Base-by-base conservation (phyloP, 2,797 vertebrate genomes). In the Syncerus caffer region DNA sequence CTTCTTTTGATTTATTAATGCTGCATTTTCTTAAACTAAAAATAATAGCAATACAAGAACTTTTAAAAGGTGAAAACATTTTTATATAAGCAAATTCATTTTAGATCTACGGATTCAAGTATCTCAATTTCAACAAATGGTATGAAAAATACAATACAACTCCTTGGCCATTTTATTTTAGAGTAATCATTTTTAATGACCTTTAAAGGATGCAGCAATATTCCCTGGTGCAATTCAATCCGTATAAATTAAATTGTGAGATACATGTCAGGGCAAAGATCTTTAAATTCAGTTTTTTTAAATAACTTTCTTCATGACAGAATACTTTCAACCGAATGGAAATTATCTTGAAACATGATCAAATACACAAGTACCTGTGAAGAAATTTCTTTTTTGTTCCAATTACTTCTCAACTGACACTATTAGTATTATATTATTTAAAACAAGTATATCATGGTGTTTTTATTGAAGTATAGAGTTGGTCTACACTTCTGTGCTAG, bases 1-100 rank as follows among this genome's bases (percentile, higher is more conserved):
- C 58, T 90, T 98, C 96, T 93, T 96, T 98, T 93, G 53, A 94
- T 74, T 97, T 86, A 12, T 79, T 97, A 89, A 58, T 79, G 94
- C 8, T 85, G 42, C 74, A 97, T 97, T 98, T 90, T 98, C 76
- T 96, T 98, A 97, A 96, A 64, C 50, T 96, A 94, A 98, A 98
- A 97, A 85, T 88, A 90, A 98, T 98, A 95, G 64, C 84, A 97
- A 98, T 95, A 96, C 23, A 98, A 76, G 86, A 97, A 93, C 50
- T 58, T 83, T 78, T 89, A 60, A 96, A 96, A 45, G 23, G 42
- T 92, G 42, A 98, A 98, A 98, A 67, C 67, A 92, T 96, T 97
- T 94, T 91, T 34, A 71, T 53, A 96, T 94, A 93, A 98, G 96
- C 50, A 97, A 97, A 97, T 89, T 85, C 58, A 98, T 71, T 95